These are phyloP conservation scores for Drosophila pseudoananassae DNA, from an alignment of 1,140 invertebrate species.

Conservation along the genomic window DNA sequence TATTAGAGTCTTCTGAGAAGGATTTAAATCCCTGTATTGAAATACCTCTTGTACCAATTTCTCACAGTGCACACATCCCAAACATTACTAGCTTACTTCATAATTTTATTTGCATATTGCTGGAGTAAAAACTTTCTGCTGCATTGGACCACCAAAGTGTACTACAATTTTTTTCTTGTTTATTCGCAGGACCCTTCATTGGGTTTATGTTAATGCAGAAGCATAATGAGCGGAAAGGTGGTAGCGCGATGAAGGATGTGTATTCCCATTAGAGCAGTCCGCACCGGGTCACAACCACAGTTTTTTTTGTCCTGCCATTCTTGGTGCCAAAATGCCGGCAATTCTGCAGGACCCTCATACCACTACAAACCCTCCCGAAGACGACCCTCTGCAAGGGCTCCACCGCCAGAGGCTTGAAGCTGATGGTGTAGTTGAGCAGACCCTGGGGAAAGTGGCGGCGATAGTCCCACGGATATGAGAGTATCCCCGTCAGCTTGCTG, in stretches of 20 bases:
- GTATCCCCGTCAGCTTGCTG: slow-evolving; percentile 41
- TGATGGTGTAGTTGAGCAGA: slow-evolving; percentile 65
- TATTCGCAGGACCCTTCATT: neutral
- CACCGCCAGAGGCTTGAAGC: slow-evolving; percentile 61
- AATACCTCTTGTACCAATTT: neutral
- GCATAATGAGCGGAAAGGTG: slow-evolving; percentile 27
- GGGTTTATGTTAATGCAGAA: slow-evolving; percentile 37
- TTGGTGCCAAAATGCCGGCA: slow-evolving; percentile 63
- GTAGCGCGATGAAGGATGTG: neutral
- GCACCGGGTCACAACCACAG: slow-evolving; percentile 55
- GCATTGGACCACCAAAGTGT: slow-evolving; percentile 45
- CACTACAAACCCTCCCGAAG: slow-evolving; percentile 60
- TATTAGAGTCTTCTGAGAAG: no score
- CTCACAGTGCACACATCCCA: neutral
- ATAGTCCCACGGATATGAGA: slow-evolving; percentile 66
- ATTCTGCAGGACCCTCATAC: slow-evolving; percentile 51
- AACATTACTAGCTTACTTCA: slow-evolving; percentile 48
- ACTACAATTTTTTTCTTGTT: slow-evolving; percentile 32
- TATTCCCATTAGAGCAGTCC: slow-evolving; percentile 53
- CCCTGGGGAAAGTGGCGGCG: slow-evolving; percentile 57
- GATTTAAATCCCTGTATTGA: no score
- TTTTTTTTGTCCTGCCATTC: slow-evolving; percentile 54
- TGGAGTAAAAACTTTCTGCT: slow-evolving; percentile 22
- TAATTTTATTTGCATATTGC: slow-evolving; percentile 65
- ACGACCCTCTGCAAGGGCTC: slow-evolving; percentile 46